Conservation (phyloP, 2,113 vertebrate genomes). For the Panurus biarmicus region DNA sequence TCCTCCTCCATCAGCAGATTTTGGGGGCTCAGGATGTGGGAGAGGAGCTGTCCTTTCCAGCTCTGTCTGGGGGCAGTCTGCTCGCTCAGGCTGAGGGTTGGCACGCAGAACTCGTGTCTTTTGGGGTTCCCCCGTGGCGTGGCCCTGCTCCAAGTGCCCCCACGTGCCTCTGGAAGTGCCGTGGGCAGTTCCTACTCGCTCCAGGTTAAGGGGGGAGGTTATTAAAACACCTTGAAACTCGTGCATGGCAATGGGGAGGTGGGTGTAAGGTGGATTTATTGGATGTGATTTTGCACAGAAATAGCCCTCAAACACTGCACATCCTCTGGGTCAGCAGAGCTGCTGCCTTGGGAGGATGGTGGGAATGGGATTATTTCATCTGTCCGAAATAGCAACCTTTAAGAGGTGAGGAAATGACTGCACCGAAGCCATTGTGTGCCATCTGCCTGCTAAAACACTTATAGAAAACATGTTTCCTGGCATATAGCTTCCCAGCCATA, state of each 20-base stretch:
- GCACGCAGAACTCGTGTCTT: background rate
- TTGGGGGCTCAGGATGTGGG: fast-evolving
- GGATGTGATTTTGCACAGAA: background rate
- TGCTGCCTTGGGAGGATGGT: background rate
- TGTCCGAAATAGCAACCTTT: conserved; percentile 19
- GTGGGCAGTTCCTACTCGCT: fast-evolving
- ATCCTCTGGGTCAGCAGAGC: background rate
- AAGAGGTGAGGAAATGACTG: conserved; percentile 51
- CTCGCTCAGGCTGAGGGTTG: background rate
- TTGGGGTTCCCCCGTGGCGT: background rate
- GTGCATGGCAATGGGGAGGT: background rate
- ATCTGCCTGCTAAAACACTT: conserved; percentile 57
- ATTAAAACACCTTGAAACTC: background rate
- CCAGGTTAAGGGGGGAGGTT: background rate
- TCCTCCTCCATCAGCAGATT: background rate
- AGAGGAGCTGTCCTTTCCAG: background rate
- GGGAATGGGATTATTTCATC: conserved; percentile 4
- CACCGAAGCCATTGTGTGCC: conserved; percentile 43
- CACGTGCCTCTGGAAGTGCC: background rate
- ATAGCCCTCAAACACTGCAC: background rate
- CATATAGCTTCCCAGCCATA: conserved; percentile 49
- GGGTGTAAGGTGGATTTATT: background rate
- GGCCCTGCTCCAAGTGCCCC: background rate
- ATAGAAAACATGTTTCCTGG: conserved; percentile 55
- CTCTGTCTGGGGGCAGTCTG: background rate